phyloP scores from a whole-genome alignment of 2,113 vertebrate species.

The Oryzias celebensis region DNA sequence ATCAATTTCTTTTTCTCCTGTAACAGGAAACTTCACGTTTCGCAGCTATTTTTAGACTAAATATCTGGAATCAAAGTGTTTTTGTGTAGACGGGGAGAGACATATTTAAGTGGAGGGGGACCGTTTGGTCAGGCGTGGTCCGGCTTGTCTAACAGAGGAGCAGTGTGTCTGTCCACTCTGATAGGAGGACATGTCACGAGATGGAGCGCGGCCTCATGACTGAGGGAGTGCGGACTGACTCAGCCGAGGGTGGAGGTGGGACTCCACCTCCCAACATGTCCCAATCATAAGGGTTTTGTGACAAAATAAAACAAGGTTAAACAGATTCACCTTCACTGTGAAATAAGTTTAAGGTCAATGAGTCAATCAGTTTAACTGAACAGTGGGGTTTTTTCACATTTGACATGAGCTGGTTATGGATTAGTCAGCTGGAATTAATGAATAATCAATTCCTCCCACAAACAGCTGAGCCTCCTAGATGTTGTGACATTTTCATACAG shows the following conservation, averaged over 20 bases:
- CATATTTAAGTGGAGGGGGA: slow-evolving; percentile 1
- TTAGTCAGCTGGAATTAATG: slow-evolving; percentile 37
- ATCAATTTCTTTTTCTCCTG: not conserved
- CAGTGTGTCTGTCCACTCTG: slow-evolving; percentile 41
- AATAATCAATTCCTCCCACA: slow-evolving; percentile 38
- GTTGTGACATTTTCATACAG: no score
- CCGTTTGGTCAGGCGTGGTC: not conserved
- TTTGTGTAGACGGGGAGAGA: not conserved
- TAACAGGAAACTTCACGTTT: slow-evolving; percentile 1
- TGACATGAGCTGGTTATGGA: slow-evolving; percentile 32
- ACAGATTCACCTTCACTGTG: slow-evolving; percentile 2
- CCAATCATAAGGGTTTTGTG: no score
- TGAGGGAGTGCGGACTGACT: slow-evolving; percentile 11
- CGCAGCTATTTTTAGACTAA: not conserved
- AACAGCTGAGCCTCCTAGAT: no score
- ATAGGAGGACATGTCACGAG: slow-evolving; percentile 58
- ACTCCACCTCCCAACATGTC: slow-evolving; percentile 1
- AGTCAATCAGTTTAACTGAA: slow-evolving; percentile 1
- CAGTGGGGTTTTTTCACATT: slow-evolving; percentile 6
- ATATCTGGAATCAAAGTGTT: not conserved
- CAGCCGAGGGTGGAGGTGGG: slow-evolving; percentile 36
- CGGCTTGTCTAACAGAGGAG: slow-evolving; percentile 31
- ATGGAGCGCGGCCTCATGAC: slow-evolving; percentile 53
- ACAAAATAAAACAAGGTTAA: not conserved
- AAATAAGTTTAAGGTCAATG: slow-evolving; percentile 12